phyloP scores from a whole-genome alignment of 2,888 invertebrate genomes.

The Odontomyia ornata region DNA sequence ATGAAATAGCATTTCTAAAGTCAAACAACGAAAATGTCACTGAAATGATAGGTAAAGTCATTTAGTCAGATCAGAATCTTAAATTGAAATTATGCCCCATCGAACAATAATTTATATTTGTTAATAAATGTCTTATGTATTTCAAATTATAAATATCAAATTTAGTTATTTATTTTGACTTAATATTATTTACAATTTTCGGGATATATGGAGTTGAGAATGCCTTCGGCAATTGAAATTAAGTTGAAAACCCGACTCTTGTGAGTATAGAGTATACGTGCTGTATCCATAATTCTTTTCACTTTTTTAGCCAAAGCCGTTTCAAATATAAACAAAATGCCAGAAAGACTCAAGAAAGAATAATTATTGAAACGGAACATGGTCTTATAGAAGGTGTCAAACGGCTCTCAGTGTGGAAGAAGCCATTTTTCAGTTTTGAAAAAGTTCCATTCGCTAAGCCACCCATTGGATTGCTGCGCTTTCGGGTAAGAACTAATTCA shows the following conservation, averaged over 20 bases:
- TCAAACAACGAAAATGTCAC: no score
- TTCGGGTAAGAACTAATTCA: constrained; percentile 40
- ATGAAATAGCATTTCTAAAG: no score
- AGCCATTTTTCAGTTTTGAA: constrained; percentile 60
- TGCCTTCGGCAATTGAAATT: neutral
- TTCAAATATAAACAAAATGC: neutral
- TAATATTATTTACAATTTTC: no score
- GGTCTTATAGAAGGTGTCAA: constrained; percentile 60
- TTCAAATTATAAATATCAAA: no score
- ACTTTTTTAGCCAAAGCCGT: neutral
- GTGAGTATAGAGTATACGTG: neutral
- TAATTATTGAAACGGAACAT: constrained; percentile 56
- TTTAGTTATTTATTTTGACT: no score
- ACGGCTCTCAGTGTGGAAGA: constrained; percentile 59
- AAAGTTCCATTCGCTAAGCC: constrained; percentile 62
- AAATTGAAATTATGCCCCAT: no score
- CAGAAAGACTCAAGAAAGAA: constrained; percentile 55
- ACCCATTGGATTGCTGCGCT: constrained; percentile 58
- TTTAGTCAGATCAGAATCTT: no score
- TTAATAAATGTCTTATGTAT: no score
- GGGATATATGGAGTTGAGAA: no score
- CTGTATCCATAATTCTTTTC: neutral
- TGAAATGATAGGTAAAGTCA: no score
- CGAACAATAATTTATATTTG: no score
- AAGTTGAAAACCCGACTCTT: neutral